Conservation (phyloP, 2,888 invertebrate species). For the Apomyelois bistriatella region DNA sequence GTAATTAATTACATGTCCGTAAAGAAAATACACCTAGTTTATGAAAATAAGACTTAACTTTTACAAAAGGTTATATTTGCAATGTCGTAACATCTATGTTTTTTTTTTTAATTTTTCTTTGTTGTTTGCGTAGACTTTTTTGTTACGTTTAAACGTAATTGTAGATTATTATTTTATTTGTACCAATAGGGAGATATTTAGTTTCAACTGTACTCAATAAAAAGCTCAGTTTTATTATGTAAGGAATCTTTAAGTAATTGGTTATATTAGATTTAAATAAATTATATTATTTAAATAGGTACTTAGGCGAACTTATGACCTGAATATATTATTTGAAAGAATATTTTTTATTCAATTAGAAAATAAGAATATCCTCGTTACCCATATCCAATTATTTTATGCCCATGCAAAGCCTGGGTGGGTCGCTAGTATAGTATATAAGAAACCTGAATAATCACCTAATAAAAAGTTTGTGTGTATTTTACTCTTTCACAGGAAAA, state of each 20-base stretch:
- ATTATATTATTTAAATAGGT: constrained; percentile 7
- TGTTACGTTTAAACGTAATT: too few relatives aligned
- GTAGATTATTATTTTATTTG: not conserved
- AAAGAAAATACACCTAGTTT: not conserved
- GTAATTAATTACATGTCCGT: not conserved
- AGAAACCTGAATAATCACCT: too few relatives aligned
- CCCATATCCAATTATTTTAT: too few relatives aligned
- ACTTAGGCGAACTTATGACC: constrained; percentile 4
- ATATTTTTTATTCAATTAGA: not conserved
- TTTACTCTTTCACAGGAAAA: too few relatives aligned
- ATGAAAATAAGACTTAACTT: constrained; percentile 2
- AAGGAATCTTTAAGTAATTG: not conserved
- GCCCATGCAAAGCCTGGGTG: too few relatives aligned
- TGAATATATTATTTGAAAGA: constrained; percentile 5
- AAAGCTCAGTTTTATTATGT: constrained; percentile 1
- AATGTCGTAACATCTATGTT: too few relatives aligned
- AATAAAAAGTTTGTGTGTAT: too few relatives aligned
- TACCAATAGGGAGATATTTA: not conserved
- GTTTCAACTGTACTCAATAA: not conserved
- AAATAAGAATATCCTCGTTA: too few relatives aligned
- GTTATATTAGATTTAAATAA: constrained; percentile 6
- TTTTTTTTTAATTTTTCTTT: not conserved
- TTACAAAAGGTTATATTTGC: not conserved
- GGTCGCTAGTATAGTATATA: too few relatives aligned
- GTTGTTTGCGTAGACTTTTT: constrained; percentile 1